A percentile compares a stretch with the other conserved stretches of the same genome.
Conservation (phyloP, 2,113 vertebrate genomes). For the Oryzias javanicus region DNA sequence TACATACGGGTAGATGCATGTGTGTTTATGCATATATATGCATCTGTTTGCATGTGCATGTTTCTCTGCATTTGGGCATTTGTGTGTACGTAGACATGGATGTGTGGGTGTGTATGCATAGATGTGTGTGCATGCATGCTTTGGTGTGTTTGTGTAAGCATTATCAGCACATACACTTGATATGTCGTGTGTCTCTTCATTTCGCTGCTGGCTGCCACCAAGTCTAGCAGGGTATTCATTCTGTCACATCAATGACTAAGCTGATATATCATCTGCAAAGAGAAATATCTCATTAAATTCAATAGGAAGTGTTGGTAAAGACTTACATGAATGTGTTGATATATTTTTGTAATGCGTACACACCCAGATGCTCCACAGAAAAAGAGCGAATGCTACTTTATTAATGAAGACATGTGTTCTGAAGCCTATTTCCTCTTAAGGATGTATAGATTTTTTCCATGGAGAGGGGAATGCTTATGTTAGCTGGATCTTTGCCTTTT, state of each 20-base stretch:
- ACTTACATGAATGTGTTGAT: constrained; percentile 18
- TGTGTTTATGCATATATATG: no score
- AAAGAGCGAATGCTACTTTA: constrained; percentile 33
- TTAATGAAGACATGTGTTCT: constrained; percentile 47
- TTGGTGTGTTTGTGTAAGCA: neutral
- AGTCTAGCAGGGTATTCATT: neutral
- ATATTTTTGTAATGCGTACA: constrained; percentile 8
- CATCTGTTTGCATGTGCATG: no score
- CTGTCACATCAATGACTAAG: neutral
- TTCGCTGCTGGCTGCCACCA: neutral
- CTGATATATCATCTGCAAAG: neutral
- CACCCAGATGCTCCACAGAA: constrained; percentile 21
- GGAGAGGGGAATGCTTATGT: constrained; percentile 57
- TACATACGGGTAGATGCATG: no score
- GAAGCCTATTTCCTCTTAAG: constrained; percentile 54
- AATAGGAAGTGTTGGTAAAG: constrained; percentile 25
- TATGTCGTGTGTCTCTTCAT: neutral
- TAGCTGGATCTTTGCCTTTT: constrained; percentile 52
- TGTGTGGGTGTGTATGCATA: no score
- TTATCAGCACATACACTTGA: neutral
- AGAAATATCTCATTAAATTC: neutral
- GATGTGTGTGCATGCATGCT: no score
- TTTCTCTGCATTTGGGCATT: no score
- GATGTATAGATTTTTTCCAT: constrained; percentile 58
- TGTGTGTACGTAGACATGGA: no score